Evolutionary conservation across 2,113 vertebrate species (phyloP).

Genomic region (Chionodraco myersi): DNA sequence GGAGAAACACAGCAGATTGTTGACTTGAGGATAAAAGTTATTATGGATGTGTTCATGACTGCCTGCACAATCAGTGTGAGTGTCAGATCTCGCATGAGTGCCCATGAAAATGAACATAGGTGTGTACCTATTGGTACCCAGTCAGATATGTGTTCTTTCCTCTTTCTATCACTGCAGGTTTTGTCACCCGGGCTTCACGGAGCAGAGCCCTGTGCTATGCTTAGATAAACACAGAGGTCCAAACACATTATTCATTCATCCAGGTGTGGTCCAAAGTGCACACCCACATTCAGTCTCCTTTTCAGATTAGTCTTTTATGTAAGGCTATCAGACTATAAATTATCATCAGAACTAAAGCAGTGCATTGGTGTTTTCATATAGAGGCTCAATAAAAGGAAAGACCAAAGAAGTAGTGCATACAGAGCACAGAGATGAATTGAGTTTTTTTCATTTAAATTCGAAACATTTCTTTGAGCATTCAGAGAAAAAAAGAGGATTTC

Average conservation of each 20-base stretch:
- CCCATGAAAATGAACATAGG: conserved; percentile 29
- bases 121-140: conserved; percentile 30
- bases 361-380: conserved; percentile 16
- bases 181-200: conserved; percentile 35
- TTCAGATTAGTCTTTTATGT: conserved; percentile 22
- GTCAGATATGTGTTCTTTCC: conserved; percentile 9
- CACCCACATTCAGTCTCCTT: conserved; percentile 33
- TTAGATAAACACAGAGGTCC: conserved; percentile 36
- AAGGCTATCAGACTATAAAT: conserved; percentile 34
- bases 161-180: conserved; percentile 48
- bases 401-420: conserved; percentile 4
- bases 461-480: background rate
- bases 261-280: conserved; percentile 41
- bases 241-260: conserved; percentile 43
- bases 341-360: conserved; percentile 25
- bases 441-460: background rate
- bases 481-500: background rate
- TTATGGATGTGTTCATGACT: conserved; percentile 12
- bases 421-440: background rate
- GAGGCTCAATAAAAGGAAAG: conserved; percentile 10
- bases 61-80: conserved; percentile 3
- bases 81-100: conserved; percentile 11
- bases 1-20: conserved; percentile 13
- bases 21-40: conserved; percentile 27
- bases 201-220: conserved; percentile 20